These are phyloP conservation scores for Torymus texanus DNA, from an alignment of 2,888 invertebrate genomes.

Conservation along the genomic window DNA sequence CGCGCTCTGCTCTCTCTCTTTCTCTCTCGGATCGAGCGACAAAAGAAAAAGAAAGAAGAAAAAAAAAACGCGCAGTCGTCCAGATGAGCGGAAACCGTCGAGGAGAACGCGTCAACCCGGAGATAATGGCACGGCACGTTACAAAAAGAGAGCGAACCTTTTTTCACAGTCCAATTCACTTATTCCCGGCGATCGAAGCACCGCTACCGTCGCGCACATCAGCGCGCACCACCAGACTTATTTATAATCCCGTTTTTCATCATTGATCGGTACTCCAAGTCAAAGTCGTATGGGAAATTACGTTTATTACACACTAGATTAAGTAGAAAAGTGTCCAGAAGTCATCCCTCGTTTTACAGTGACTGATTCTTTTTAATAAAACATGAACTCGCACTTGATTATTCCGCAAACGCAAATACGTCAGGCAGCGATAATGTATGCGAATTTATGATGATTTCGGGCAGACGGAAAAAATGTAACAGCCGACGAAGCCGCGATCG, in stretches of 20 bases:
- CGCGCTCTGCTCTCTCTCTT: no score
- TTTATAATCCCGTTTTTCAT: slow-evolving; percentile 34
- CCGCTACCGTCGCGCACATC: no score
- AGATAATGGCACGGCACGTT: no score
- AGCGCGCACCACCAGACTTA: slow-evolving; percentile 13
- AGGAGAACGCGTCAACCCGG: no score
- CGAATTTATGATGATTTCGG: slow-evolving; percentile 31
- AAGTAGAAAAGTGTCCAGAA: slow-evolving; percentile 22
- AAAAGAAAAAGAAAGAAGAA: not conserved
- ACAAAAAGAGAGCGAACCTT: slow-evolving; percentile 2
- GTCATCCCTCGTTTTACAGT: no score
- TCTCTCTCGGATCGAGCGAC: no score
- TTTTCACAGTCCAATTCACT: slow-evolving; percentile 34
- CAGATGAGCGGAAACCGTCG: no score
- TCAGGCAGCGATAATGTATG: slow-evolving; percentile 16
- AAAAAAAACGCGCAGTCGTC: not conserved
- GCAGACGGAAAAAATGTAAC: no score
- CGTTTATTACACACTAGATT: slow-evolving; percentile 35
- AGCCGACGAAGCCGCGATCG: no score
- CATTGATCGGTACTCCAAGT: not conserved
- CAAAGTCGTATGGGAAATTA: not conserved
- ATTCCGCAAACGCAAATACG: slow-evolving; percentile 11
- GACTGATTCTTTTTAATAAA: slow-evolving; percentile 40
- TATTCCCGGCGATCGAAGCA: not conserved
- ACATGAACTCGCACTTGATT: slow-evolving; percentile 23